phyloP scores from a whole-genome alignment of 2,113 vertebrate genomes.

The Poicephalus meyeri region DNA sequence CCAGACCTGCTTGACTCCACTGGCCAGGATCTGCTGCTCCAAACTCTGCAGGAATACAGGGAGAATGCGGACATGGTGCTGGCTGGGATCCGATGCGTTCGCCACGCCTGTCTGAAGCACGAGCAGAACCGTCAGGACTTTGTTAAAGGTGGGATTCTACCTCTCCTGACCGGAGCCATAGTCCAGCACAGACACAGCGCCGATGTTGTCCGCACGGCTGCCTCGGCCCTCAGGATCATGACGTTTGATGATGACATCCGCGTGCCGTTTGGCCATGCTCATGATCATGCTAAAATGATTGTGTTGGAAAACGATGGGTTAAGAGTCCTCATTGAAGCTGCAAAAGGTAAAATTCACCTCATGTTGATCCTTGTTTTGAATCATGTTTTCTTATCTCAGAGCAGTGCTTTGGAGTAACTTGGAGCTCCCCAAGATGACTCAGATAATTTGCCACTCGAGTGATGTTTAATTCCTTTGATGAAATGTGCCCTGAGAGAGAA shows the following conservation, averaged over 20 bases:
- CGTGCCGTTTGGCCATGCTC: conserved; percentile 89
- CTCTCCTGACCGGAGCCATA: conserved; percentile 76
- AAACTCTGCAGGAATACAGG: conserved; percentile 28
- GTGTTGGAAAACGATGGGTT: conserved; percentile 87
- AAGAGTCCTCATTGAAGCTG: conserved; percentile 86
- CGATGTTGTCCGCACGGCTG: conserved; percentile 79
- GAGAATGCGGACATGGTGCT: conserved; percentile 52
- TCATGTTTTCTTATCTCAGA: neutral
- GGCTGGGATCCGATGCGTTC: conserved; percentile 71
- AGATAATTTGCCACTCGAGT: neutral
- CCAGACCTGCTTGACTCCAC: conserved; percentile 86
- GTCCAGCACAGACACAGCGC: conserved; percentile 59
- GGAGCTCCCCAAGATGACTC: neutral
- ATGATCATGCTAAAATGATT: conserved; percentile 91
- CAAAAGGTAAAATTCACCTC: conserved; percentile 79
- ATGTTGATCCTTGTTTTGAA: accelerated
- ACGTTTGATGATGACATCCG: conserved; percentile 94
- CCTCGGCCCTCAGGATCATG: conserved; percentile 84
- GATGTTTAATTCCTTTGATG: neutral
- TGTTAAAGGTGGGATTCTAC: conserved; percentile 80
- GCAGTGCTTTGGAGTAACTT: accelerated
- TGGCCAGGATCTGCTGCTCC: conserved; percentile 81
- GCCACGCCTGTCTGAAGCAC: conserved; percentile 88
- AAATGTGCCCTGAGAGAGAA: neutral
- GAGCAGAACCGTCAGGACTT: conserved; percentile 91